Evolutionary conservation across 2,113 vertebrate species (phyloP).

Genomic region (Mixornis gularis): DNA sequence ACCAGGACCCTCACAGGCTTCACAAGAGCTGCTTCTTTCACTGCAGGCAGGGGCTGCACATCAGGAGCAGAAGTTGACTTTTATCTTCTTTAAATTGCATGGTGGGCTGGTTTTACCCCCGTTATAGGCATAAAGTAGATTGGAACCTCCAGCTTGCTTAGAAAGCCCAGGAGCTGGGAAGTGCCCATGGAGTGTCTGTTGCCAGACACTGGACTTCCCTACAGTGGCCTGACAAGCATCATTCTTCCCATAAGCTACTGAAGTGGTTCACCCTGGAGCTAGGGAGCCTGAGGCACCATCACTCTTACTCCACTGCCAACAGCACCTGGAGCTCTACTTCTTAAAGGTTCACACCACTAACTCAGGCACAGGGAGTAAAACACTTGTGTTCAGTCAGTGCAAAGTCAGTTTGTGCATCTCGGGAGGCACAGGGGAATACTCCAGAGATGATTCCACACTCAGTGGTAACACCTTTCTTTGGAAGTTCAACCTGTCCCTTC

Average conservation of each 20-base stretch:
- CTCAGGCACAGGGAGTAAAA: neutral
- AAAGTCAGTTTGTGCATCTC: neutral
- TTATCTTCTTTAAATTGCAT: neutral
- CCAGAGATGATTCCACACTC: neutral
- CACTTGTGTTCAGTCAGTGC: neutral
- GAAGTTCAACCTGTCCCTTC: neutral
- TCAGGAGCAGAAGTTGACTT: neutral
- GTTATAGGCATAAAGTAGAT: neutral
- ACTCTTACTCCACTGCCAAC: neutral
- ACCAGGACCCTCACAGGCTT: neutral
- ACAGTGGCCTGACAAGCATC: neutral
- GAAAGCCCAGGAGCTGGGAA: neutral
- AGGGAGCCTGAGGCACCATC: neutral
- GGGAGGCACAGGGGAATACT: neutral
- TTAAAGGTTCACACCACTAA: neutral
- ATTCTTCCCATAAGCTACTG: accelerated
- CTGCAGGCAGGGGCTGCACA: neutral
- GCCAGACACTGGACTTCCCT: neutral
- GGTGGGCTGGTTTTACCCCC: neutral
- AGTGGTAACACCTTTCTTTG: neutral
- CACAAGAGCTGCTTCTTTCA: neutral
- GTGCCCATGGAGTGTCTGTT: neutral
- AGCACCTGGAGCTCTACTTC: neutral
- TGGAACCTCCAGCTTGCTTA: neutral
- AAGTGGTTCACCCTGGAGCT: neutral